Evolutionary conservation across 2,888 invertebrate genomes (phyloP), one percentile per base, ranked within the genome.

Genomic region (Cancer borealis): DNA sequence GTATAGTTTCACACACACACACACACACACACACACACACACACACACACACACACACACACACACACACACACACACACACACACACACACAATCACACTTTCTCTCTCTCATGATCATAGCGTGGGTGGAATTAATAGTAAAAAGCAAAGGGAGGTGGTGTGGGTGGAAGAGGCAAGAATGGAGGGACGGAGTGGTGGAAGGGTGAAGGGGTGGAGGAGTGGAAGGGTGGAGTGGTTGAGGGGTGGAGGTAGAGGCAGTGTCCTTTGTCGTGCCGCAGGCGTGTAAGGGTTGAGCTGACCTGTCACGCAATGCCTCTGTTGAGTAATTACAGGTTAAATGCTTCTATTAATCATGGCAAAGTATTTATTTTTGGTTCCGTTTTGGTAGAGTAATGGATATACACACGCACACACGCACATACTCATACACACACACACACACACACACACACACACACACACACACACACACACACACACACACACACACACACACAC

Each of bases 381-480:
- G 26, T 79, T 30, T 79, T 79, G 30, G 30, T 0, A 30, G 54
- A 54, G 14, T 54, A 54, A 66, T 66, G 66, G n/a, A 66, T n/a
- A 66, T n/a, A 66, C 66, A 66, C 66, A 66, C 66, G n/a, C 66
- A 66, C 66, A 21, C 66, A 66, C 66, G n/a, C 66, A 66, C 66
- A 66, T n/a, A 66, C 66, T 21, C 66, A 66, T n/a, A 66, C 66
- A 66, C 66, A 66, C 66, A 21, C 60, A 60, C 60, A 60, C 60
- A 60, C 60, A 60, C 60, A 60, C 60, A 60, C 60, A 60, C 60
- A 60, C 60, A 49, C 49, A 49, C 49, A 49, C 49, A 49, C 49
- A 49, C 49, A 49, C 39, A 39, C 39, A 39, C 39, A 39, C 39
- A 39, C 39, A 0, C 39, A 39, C 39, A 39, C 39, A 39, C 39